Evolutionary conservation across 2,888 invertebrate genomes (phyloP).

Genomic region (Heteromyza rotundicornis): DNA sequence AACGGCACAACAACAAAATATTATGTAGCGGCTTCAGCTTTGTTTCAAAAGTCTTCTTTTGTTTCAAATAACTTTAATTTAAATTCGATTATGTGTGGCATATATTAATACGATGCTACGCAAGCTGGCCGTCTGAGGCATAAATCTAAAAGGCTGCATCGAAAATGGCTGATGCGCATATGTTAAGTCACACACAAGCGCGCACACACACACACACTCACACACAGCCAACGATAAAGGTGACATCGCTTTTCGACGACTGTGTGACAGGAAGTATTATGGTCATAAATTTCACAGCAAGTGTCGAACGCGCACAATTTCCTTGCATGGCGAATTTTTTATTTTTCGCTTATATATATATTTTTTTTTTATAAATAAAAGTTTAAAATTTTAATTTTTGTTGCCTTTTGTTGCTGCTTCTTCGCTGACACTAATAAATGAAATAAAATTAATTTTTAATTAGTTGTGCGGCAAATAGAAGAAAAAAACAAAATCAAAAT

Average conservation of each 20-base stretch:
- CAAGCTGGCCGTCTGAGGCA: too few relatives aligned
- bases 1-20: not conserved
- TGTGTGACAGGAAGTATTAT: not conserved
- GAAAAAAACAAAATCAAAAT: slow-evolving; percentile 13
- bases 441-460: not conserved
- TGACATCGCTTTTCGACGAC: not conserved
- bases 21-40: too few relatives aligned
- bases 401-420: slow-evolving; percentile 2
- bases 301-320: not conserved
- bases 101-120: too few relatives aligned
- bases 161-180: too few relatives aligned
- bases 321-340: not conserved
- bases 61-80: too few relatives aligned
- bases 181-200: too few relatives aligned
- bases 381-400: not conserved
- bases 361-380: too few relatives aligned
- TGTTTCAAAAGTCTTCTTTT: too few relatives aligned
- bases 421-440: slow-evolving; percentile 21
- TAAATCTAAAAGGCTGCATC: too few relatives aligned
- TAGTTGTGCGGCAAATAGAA: slow-evolving; percentile 24
- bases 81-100: too few relatives aligned
- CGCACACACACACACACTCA: not conserved
- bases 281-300: not conserved
- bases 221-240: not conserved
- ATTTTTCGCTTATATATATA: not conserved